phyloP scores from a whole-genome alignment of 2,888 invertebrate species.

The Volucella inflata region DNA sequence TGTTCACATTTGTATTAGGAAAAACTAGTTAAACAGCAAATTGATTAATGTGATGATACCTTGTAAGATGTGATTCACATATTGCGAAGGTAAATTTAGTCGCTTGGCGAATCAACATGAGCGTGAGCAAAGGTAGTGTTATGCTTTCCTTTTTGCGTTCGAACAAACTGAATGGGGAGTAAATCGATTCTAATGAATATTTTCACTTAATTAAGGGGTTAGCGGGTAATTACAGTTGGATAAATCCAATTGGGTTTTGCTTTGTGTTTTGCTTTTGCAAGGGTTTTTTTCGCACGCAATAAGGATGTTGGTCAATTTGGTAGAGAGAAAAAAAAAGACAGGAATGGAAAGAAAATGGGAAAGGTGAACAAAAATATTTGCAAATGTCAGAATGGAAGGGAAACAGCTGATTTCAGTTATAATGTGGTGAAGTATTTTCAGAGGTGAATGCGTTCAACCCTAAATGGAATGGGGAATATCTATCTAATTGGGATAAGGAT shows the following conservation, averaged over 20 bases:
- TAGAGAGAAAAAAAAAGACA: conserved; percentile 20
- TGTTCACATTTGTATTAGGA: too few species aligned
- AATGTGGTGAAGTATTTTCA: not conserved
- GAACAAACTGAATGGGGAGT: not conserved
- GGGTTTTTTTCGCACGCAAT: conserved; percentile 15
- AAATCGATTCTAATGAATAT: conserved; percentile 56
- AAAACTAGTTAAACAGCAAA: not conserved
- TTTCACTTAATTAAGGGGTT: conserved; percentile 2
- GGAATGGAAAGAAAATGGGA: conserved; percentile 17
- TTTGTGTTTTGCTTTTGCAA: conserved; percentile 15
- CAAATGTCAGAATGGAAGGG: conserved; percentile 44
- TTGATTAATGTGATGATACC: conserved; percentile 43
- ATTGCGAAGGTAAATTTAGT: conserved; percentile 61
- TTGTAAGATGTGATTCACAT: conserved; percentile 69
- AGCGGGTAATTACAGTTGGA: conserved; percentile 34
- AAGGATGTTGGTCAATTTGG: conserved; percentile 39
- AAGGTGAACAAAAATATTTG: conserved; percentile 43
- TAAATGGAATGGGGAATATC: too few species aligned
- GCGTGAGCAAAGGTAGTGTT: conserved; percentile 23
- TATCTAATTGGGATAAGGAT: too few species aligned
- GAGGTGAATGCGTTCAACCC: conserved; percentile 18
- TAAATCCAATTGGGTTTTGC: conserved; percentile 25
- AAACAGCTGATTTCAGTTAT: conserved; percentile 40
- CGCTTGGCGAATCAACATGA: conserved; percentile 72
- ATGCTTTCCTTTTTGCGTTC: conserved; percentile 6